Base-by-base conservation (phyloP, 2,797 vertebrate genomes). In the Ispidina picta region DNA sequence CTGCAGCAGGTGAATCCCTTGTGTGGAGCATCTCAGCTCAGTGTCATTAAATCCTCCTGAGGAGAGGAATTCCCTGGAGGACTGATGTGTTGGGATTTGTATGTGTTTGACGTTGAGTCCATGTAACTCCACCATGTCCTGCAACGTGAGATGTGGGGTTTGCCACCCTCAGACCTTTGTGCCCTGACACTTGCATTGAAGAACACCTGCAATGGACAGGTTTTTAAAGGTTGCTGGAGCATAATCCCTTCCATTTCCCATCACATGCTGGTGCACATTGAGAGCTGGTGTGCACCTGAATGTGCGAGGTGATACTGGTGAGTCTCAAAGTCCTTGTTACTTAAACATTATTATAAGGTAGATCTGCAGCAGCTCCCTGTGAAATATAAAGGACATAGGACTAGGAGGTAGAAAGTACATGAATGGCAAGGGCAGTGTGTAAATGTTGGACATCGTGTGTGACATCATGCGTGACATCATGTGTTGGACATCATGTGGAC, bases 251-350 rank as follows among this genome's bases (percentile, higher is more conserved):
- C 55, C 18, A 0, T 33, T 26, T 28, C 11, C 56, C 33, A 26
- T 8, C n/a, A 12, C 23, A 4, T 3, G 1, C 1, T 8, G 19
- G 41, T 37, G 8, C 28, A 6, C 7, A 15, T 49, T 54, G 68
- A 37, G 55, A 1, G 1, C 35, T 20, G 71, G 35, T 43, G 35
- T 3, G 46, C 28, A 10, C 2, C 2, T 39, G 12, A 49, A 25
- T 0, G 3, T 26, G 29, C 3, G 1, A 29, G 54, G 4, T 14
- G 33, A n/a, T 10, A 3, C 33, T 13, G 5, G 5, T 17, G 62
- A 69, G 12, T 20, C 51, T 46, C 73, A 44, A 17, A 19, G 13
- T 18, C 29, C 20, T 6, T 44, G 39, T 5, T 60, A 14, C 49
- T 8, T 80, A 31, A 56, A 52, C 13, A 2, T 41, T 9, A 3